A percentile compares a stretch with the other conserved stretches of the same genome.
Evolutionary conservation across 2,113 vertebrate species (phyloP).

Genomic region (cattle (Bos taurus)): DNA sequence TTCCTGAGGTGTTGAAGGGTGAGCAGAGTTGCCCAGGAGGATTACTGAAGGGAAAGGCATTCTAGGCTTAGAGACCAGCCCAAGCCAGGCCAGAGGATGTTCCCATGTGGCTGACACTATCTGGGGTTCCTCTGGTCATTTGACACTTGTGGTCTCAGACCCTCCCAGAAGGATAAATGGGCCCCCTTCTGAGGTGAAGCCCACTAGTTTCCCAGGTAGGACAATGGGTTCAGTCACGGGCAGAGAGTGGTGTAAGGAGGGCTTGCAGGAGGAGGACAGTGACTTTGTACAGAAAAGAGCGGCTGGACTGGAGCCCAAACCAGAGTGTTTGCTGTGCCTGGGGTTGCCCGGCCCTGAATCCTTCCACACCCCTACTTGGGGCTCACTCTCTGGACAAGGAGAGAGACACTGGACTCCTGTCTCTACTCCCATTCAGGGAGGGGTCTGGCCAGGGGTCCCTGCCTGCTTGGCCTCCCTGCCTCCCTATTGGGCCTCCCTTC

Average conservation of each 20-base stretch:
- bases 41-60: background rate
- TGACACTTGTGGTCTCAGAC: background rate
- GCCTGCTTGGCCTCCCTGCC: background rate
- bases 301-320: background rate
- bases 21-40: background rate
- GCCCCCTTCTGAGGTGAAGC: background rate
- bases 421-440: background rate
- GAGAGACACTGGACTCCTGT: background rate
- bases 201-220: background rate
- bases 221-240: background rate
- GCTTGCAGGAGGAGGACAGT: background rate
- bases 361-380: rapidly evolving
- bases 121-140: background rate
- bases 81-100: background rate
- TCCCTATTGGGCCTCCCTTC: background rate
- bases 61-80: background rate
- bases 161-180: background rate
- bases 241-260: background rate
- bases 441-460: background rate
- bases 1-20: background rate
- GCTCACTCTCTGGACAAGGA: background rate
- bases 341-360: too few species aligned
- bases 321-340: background rate
- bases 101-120: background rate
- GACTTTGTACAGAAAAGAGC: background rate